A percentile compares a stretch with the other conserved stretches of the same genome.
Evolutionary conservation across 1,140 invertebrate genomes (phyloP).

Genomic region (Lepidurus apus): DNA sequence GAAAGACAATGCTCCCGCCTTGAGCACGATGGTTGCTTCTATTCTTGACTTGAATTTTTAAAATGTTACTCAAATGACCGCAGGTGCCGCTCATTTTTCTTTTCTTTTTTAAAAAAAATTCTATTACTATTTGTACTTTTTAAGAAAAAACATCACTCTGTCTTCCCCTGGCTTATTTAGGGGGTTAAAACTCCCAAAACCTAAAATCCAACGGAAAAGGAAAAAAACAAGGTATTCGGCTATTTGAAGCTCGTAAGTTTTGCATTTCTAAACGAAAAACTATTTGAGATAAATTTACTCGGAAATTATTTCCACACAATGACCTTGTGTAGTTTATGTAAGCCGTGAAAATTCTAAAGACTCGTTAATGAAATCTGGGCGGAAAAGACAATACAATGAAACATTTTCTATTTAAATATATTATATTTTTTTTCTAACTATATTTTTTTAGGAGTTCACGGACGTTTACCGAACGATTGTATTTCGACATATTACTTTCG

Average conservation of each 20-base stretch:
- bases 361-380: not conserved
- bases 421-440: too few species aligned
- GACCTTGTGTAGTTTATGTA: not conserved
- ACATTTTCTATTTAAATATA: not conserved
- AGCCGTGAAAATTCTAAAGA: not conserved
- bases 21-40: not conserved
- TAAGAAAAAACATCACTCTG: not conserved
- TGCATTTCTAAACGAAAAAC: not conserved
- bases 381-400: not conserved
- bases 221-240: not conserved
- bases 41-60: not conserved
- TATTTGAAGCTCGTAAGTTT: not conserved
- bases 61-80: slow-evolving; percentile 9
- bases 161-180: not conserved
- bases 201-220: not conserved
- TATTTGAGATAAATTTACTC: not conserved
- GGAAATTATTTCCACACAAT: not conserved
- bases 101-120: not conserved
- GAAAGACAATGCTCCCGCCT: not conserved
- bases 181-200: not conserved
- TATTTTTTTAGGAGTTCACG: not conserved
- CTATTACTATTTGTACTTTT: not conserved
- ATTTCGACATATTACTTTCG: not conserved
- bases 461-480: not conserved
- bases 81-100: not conserved